These are phyloP conservation scores for Prunella fulvescens DNA, from an alignment of 2,113 vertebrate species.

Conservation along the genomic window DNA sequence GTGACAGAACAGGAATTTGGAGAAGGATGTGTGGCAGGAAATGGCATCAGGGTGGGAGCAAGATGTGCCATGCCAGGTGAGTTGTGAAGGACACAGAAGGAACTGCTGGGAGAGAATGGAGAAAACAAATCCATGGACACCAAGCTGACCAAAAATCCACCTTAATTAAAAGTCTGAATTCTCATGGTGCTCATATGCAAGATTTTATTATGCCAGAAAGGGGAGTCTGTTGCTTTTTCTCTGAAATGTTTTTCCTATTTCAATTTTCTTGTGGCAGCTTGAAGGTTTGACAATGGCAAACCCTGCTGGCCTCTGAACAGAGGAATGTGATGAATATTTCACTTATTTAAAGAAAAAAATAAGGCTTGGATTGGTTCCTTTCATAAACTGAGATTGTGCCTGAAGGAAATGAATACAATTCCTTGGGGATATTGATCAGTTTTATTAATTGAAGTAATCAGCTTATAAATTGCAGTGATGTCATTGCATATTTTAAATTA, in stretches of 20 bases:
- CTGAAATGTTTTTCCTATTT: background rate
- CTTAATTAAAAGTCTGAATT: background rate
- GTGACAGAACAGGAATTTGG: background rate
- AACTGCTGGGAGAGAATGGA: background rate
- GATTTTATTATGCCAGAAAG: background rate
- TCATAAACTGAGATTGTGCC: background rate
- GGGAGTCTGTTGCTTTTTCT: background rate
- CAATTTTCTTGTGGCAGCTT: background rate
- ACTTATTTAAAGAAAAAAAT: background rate
- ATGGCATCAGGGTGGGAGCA: background rate
- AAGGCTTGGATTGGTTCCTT: background rate
- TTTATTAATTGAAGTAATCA: background rate
- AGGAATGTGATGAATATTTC: background rate
- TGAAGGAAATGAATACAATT: background rate
- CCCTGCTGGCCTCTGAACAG: background rate
- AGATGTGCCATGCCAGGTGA: background rate
- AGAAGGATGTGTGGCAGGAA: background rate
- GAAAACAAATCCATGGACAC: background rate
- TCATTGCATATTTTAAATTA: background rate
- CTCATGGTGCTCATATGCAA: background rate
- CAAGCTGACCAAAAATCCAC: background rate
- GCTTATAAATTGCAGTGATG: background rate
- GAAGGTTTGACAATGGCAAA: background rate
- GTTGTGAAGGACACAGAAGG: background rate
- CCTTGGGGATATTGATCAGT: background rate